phyloP scores from a whole-genome alignment of 2,888 invertebrate species.

The Holacanthella duospinosa region DNA sequence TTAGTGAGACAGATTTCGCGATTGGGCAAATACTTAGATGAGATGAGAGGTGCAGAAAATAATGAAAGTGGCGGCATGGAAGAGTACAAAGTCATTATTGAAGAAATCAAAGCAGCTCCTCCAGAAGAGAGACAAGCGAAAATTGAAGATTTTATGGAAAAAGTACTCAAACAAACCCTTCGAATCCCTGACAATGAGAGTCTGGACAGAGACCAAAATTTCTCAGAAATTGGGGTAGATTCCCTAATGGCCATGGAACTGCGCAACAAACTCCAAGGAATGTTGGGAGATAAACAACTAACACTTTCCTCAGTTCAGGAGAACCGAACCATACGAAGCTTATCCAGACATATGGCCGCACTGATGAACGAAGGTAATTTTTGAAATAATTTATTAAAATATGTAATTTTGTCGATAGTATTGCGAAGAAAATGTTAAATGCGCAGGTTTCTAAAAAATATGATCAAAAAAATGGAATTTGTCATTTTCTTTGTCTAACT shows the following conservation, averaged over 20 bases:
- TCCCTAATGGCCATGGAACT: constrained; percentile 26
- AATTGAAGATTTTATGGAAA: neutral
- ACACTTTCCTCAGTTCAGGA: constrained; percentile 1
- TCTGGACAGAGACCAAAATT: constrained; percentile 22
- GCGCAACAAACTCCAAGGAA: constrained; percentile 12
- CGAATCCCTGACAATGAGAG: constrained; percentile 12
- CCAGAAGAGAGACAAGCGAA: constrained; percentile 15
- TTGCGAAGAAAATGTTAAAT: too few relatives aligned
- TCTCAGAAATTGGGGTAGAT: constrained; percentile 27
- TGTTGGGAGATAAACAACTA: constrained; percentile 2
- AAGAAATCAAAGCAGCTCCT: constrained; percentile 17
- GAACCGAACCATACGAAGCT: constrained; percentile 8
- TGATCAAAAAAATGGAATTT: too few relatives aligned
- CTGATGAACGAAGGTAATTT: too few relatives aligned
- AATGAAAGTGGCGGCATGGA: constrained; percentile 2
- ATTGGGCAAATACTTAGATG: constrained; percentile 19
- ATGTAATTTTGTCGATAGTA: too few relatives aligned
- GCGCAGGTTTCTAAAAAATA: too few relatives aligned
- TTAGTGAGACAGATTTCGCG: constrained; percentile 5
- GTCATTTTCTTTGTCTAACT: too few relatives aligned
- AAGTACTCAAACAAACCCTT: neutral
- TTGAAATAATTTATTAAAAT: too few relatives aligned
- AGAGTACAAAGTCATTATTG: constrained; percentile 19
- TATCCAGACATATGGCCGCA: neutral
- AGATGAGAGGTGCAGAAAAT: constrained; percentile 14